Evolutionary conservation across 2,888 invertebrate genomes (phyloP), one percentile per base, ranked within the genome.

Genomic region (Drosophila putrida): DNA sequence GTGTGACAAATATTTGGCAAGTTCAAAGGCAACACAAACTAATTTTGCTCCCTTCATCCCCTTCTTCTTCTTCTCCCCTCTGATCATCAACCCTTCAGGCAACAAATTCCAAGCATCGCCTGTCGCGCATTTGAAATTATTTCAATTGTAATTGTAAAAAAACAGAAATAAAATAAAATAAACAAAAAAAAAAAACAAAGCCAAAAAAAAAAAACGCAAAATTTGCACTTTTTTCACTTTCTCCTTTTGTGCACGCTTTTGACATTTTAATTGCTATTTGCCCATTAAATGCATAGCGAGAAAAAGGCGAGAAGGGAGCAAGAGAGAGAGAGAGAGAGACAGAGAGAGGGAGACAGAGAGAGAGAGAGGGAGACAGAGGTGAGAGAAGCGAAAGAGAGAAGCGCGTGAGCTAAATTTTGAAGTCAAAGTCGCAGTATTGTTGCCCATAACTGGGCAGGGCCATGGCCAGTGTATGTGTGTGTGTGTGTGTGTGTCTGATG

Each of bases 171-270:
- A 31, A 31, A 31, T 6, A 31, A 2, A 39, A 59, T 46, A 61
- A 58, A 46, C 35, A 66, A 66, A 51, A 38, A 28, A 47, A 59
- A 51, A 51, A 33, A 63, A 75, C 28, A 60, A 63, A 55, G 27
- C 60, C 65, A 39, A 47, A 44, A 58, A 58, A 47, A 54, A 66
- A 67, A 67, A 55, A 39, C 46, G 66, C 66, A 62, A 82, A 82
- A 78, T 86, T 85, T 83, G 83, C 81, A 80, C 84, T 83, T 86
- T 82, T 84, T 80, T 74, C 78, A 81, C 84, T 86, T 88, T 86
- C 89, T 88, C 82, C 86, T 79, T 81, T 86, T 88, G 86, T 86
- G 88, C 83, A 83, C 86, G 86, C 87, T 86, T 85, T 85, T 88
- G 86, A 85, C 88, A 88, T 85, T 85, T 85, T 88, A 85, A 88